Evolutionary conservation across 2,113 vertebrate genomes (phyloP), one percentile per base, ranked within the genome.

Genomic region (Dascyllus trimaculatus): DNA sequence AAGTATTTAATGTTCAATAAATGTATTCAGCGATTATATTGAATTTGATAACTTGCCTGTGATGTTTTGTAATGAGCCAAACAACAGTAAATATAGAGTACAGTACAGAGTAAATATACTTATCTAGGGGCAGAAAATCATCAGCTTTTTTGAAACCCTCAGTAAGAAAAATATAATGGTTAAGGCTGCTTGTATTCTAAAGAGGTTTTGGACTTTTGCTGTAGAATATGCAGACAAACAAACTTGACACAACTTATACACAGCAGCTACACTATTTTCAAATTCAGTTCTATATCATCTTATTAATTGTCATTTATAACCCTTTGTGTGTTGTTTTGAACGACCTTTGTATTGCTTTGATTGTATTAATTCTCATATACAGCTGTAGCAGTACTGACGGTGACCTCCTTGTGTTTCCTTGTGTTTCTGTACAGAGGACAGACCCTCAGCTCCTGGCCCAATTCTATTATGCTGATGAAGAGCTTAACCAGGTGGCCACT

Each of bases 391-490:
- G 10, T 43, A 46, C 21, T 25, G 2, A 45, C 75, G 64, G 26
- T 67, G 22, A 62, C 25, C 29, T 75, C 18, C 22, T 26, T 52
- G 19, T 63, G 26, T 54, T 52, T 57, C n/a, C 56, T 49, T 86
- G 61, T 87, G 40, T 86, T 56, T 85, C 51, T 65, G 17, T 75
- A 5, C 93, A 99, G 98, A 96, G 97, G 92, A 96, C 97, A 0
- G 97, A 99, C 88, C 97, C 97, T 0, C 98, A 99, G 92, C 96
- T 99, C 76, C 95, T 99, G 77, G 97, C 98, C 78, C 97, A 98
- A 91, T 99, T 99, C 95, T 99, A 97, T 94, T 98, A 98, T 0
- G 98, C 98, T 0, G 98, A 99, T 60, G 97, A 99, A 92, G 98
- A 99, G 88, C 95, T 99, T 79, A 98, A 97, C 90, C 97, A 97